These are phyloP conservation scores for Ophthalmolycus amberensis DNA, from an alignment of 2,113 vertebrate genomes.

Conservation along the genomic window DNA sequence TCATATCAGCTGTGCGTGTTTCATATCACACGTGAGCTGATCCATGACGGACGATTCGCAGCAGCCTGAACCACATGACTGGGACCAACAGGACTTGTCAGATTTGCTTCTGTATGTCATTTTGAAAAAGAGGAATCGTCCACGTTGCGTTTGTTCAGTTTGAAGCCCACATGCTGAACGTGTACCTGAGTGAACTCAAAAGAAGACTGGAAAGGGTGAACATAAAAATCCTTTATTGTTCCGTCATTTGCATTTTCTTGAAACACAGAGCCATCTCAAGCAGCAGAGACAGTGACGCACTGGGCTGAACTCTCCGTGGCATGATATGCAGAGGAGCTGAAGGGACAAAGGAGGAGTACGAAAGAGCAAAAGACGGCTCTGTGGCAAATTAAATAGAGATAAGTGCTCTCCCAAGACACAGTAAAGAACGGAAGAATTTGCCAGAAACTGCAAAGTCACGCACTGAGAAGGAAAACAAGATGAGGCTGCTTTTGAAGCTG, in stretches of 20 bases:
- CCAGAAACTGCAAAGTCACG: constrained; percentile 30
- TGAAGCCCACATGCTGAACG: constrained; percentile 3
- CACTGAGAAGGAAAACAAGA: constrained; percentile 35
- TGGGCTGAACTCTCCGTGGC: constrained; percentile 34
- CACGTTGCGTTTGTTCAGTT: constrained; percentile 8
- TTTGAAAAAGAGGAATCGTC: constrained; percentile 4
- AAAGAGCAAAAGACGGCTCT: constrained; percentile 28
- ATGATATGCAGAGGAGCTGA: constrained; percentile 34
- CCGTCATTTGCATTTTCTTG: constrained; percentile 45
- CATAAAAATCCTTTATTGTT: constrained; percentile 32
- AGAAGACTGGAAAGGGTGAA: background rate
- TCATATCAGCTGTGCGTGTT: background rate
- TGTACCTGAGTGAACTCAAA: constrained; percentile 27
- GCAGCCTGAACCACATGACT: constrained; percentile 20
- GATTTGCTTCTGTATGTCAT: background rate
- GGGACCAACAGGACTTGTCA: constrained; percentile 20
- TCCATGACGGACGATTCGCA: constrained; percentile 37
- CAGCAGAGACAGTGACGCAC: background rate
- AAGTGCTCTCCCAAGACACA: constrained; percentile 41
- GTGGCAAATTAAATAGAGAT: constrained; percentile 58
- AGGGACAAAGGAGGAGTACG: constrained; percentile 2
- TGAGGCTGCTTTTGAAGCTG: constrained; percentile 18
- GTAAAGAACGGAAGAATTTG: constrained; percentile 24
- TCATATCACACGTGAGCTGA: constrained; percentile 18
- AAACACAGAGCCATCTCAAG: constrained; percentile 23